Conservation (phyloP, 2,888 invertebrate genomes). For the Sminthurinus aureus region DNA sequence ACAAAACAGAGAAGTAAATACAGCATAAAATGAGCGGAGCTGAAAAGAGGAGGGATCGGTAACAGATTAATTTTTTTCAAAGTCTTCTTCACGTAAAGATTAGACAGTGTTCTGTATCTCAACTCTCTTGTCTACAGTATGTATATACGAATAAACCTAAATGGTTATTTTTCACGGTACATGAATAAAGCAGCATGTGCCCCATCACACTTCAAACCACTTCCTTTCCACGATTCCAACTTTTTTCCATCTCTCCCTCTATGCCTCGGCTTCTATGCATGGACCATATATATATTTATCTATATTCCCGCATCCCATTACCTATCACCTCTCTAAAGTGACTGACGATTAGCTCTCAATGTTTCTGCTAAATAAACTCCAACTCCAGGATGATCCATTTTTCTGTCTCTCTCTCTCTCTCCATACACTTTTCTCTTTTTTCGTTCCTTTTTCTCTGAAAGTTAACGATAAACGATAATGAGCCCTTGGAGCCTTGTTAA, state of each 20-base stretch:
- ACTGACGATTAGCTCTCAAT: constrained; percentile 26
- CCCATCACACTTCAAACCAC: constrained; percentile 48
- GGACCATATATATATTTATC: neutral
- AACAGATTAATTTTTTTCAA: constrained; percentile 23
- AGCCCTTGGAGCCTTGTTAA: constrained; percentile 25
- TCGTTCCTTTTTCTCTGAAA: neutral
- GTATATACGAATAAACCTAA: neutral
- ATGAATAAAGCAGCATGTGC: constrained; percentile 43
- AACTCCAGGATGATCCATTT: constrained; percentile 28
- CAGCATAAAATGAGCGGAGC: constrained; percentile 7
- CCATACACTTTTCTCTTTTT: neutral
- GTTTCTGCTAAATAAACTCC: constrained; percentile 30
- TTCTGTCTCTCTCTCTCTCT: constrained; percentile 12
- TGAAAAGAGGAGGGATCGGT: constrained; percentile 38
- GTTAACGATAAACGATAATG: constrained; percentile 37
- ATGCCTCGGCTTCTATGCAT: no score
- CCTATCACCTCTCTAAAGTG: constrained; percentile 14
- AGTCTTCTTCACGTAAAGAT: neutral
- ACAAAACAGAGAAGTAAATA: neutral
- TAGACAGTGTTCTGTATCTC: neutral
- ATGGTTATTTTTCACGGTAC: constrained; percentile 36
- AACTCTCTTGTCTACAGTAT: neutral
- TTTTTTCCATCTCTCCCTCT: constrained; percentile 18
- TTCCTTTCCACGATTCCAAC: constrained; percentile 40
- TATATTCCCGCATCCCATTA: constrained; percentile 29